Evolutionary conservation across 2,113 vertebrate species (phyloP), one percentile per base, ranked within the genome.

Genomic region (Pachypanchax playfairii): DNA sequence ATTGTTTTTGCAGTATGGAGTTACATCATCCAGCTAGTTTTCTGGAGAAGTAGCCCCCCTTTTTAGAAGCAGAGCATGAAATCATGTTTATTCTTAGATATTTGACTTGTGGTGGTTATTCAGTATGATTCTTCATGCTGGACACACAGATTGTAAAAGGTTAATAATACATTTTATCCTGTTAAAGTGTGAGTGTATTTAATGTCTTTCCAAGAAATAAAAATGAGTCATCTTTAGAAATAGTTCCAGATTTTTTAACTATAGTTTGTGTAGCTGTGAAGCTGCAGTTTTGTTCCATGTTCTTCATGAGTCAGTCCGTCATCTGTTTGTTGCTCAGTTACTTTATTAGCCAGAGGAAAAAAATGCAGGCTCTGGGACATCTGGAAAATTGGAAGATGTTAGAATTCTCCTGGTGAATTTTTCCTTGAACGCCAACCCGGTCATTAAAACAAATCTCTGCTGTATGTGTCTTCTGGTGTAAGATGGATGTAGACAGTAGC

Each of bases 241-340:
- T 11, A 0, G 39, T 59, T 64, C 72, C 76, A 84, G 70, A 39
- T 64, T 46, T 15, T 44, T 1, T 42, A 68, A 47, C 55, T 43
- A 51, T 33, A 26, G 54, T 74, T 53, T 43, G 46, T 66, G 18
- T 52, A 25, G 36, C 17, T 43, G 39, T 38, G 14, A 54, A 61
- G 70, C 68, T 65, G 72, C 66, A 79, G 78, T 78, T 82, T 56
- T 5, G 0, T 53, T 82, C 51, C 24, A 42, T 56, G 42, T 52
- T 47, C 65, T 52, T 60, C 62, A 65, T 82, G 77, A 6, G 36
- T 50, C 62, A 17, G 68, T 72, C 72, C 69, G 75, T 86, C 82
- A 79, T 50, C 80, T 67, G 61, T 80, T 79, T 86, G 79, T 85
- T 84, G 84, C 78, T 86, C 85, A 83, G 51, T 77, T 43, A 39